Conservation (phyloP, 2,797 vertebrate genomes). For the Chanos chanos region DNA sequence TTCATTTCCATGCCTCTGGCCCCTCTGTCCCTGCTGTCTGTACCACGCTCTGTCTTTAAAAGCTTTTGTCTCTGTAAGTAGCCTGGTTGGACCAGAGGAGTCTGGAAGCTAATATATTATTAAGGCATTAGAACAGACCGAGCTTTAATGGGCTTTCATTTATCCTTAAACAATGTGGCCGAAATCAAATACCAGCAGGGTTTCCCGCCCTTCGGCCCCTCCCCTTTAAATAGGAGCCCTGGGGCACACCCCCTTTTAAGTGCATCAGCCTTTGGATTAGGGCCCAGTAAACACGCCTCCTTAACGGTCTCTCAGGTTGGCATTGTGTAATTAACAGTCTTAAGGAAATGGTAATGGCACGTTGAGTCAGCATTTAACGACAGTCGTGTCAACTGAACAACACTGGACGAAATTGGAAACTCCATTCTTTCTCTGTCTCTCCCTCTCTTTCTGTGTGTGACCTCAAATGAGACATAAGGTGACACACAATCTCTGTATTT, state of each 20-base stretch:
- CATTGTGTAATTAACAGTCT: too few relatives aligned
- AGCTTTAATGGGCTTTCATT: not conserved
- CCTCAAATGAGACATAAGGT: too few relatives aligned
- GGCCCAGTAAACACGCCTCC: not conserved
- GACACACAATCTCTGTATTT: too few relatives aligned
- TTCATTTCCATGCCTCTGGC: not conserved
- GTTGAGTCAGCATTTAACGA: too few relatives aligned
- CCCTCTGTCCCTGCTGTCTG: not conserved
- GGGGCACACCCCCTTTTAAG: not conserved
- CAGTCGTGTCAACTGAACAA: too few relatives aligned
- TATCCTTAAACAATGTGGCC: not conserved
- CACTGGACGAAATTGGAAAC: too few relatives aligned
- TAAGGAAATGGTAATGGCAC: too few relatives aligned
- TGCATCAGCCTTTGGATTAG: too few relatives aligned
- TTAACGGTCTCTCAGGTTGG: too few relatives aligned
- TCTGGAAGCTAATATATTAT: not conserved
- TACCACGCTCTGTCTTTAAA: not conserved
- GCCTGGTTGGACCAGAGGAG: not conserved
- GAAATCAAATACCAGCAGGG: constrained; percentile 7
- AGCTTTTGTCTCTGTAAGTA: too few relatives aligned
- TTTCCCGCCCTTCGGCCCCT: not conserved
- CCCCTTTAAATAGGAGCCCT: not conserved
- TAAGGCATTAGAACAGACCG: not conserved
- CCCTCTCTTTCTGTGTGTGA: not conserved
- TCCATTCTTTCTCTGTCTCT: not conserved